Evolutionary conservation across 2,797 vertebrate genomes (phyloP), one percentile per base, ranked within the genome.

Genomic region (Apogon hyalosoma): DNA sequence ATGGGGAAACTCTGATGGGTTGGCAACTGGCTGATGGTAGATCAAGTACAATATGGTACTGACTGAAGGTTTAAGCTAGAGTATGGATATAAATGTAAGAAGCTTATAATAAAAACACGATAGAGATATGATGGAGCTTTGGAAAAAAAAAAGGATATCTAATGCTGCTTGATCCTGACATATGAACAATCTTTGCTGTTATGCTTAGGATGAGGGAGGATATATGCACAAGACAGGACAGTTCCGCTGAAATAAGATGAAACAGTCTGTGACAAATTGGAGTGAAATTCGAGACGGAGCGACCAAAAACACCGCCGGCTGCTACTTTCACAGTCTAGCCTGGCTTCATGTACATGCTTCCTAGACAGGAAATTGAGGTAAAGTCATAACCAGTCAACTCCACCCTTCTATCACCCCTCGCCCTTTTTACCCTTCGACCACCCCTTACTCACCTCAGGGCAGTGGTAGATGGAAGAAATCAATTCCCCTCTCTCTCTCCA

Each of bases 391-490:
- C 78, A 80, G 63, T 58, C 75, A 40, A 82, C 83, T 80, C 79
- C 75, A 33, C 81, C 87, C 54, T 66, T 77, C 54, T 55, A 80
- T 85, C 78, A 73, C 50, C 78, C 69, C 69, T 79, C 80, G 82
- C 83, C 83, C 83, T 88, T 90, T 84, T 90, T 82, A 86, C 86
- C 85, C 84, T 86, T 52, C 39, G 28, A 79, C 83, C 86, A 79
- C 75, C 83, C 71, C 76, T 79, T 80, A 80, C 84, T 84, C 74
- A 93, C 88, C 87, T 92, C 66, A 0, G 85, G 89, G 82, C 77
- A 83, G 78, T 52, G 75, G 71, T 75, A 79, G 84, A 89, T 88
- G 82, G 80, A 84, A 75, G 84, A 90, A 92, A 94, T 92, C 91
- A 93, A 91, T 89, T 77, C 83, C 77, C 66, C 64, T 79, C 77